These are phyloP conservation scores for Megaleporinus macrocephalus DNA, from an alignment of 2,113 vertebrate species.

Conservation along the genomic window DNA sequence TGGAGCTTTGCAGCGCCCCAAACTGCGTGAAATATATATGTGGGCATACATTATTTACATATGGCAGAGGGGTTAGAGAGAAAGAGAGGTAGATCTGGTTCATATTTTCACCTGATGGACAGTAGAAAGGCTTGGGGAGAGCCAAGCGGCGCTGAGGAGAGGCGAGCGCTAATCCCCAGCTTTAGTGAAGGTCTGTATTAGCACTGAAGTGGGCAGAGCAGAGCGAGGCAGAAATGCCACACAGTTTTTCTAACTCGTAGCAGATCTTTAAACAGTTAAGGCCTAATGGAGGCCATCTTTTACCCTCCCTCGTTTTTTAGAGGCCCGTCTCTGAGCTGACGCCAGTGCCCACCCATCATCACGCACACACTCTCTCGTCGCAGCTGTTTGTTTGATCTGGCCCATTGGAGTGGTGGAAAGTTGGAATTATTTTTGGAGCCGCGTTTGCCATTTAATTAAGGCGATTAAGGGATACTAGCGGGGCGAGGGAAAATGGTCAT, in stretches of 20 bases:
- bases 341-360: conserved; percentile 51
- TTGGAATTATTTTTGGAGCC: conserved; percentile 55
- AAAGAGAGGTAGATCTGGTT: conserved; percentile 23
- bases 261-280: conserved; percentile 56
- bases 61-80: background rate
- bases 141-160: background rate
- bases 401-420: conserved; percentile 44
- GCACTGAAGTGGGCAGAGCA: conserved; percentile 32
- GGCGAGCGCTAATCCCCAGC: conserved; percentile 12
- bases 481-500: conserved; percentile 35
- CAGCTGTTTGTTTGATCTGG: conserved; percentile 62
- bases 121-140: conserved; percentile 22
- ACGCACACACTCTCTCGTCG: conserved; percentile 41
- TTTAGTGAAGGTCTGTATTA: conserved; percentile 29
- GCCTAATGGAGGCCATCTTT: conserved; percentile 54
- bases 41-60: conserved; percentile 29
- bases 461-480: conserved; percentile 51
- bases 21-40: conserved; percentile 6
- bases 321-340: conserved; percentile 37
- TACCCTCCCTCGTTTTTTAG: conserved; percentile 40
- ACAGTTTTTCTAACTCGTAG: conserved; percentile 52
- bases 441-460: conserved; percentile 47
- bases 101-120: conserved; percentile 41
- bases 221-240: conserved; percentile 33
- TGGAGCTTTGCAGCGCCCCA: background rate